Evolutionary conservation across 2,797 vertebrate genomes (phyloP), one percentile per base, ranked within the genome.

Genomic region (Malacoctenus gilli): DNA sequence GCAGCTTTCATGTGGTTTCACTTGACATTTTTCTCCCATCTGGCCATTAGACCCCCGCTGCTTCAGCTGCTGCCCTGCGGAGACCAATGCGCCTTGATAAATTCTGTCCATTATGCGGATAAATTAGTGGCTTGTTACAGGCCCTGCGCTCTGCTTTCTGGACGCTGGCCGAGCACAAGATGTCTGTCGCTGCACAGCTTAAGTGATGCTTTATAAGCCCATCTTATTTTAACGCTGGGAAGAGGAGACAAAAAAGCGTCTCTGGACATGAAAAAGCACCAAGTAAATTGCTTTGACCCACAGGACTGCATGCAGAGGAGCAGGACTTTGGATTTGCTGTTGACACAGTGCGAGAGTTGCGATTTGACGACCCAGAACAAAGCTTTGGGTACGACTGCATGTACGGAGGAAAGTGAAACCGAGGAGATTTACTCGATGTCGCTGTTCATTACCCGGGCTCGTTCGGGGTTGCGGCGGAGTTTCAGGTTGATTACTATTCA

Each of bases 81-180:
- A 79, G 83, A 70, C 72, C 74, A 75, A 59, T 67, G 72, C 70
- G 79, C 75, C 77, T 79, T 89, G 83, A 89, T 87, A 84, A 66
- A 89, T 88, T 68, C 78, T 18, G 52, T 72, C 80, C 73, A 82
- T 91, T 88, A 86, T 84, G 70, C 68, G 85, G 85, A 86, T 88
- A 84, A 86, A 89, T 87, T 77, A 86, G 83, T 54, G 47, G 55
- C 68, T 72, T 68, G 62, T 79, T 70, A 66, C 51, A n/a, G 56
- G 62, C 54, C 44, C 68, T 68, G 36, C 43, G 36, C 52, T 57
- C 52, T 28, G 47, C 30, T 70, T 50, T 80, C 79, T 58, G 70
- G 51, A 58, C 53, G 35, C 30, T 52, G 52, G 57, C 65, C 65
- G 42, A 73, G 72, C 70, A 62, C 63, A 62, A 74, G 51, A 67